Percentiles rank a stretch among this genome's conserved stretches.
These are phyloP conservation scores for Dasyprocta punctata DNA, from an alignment of 2,113 vertebrate genomes.

Conservation along the genomic window DNA sequence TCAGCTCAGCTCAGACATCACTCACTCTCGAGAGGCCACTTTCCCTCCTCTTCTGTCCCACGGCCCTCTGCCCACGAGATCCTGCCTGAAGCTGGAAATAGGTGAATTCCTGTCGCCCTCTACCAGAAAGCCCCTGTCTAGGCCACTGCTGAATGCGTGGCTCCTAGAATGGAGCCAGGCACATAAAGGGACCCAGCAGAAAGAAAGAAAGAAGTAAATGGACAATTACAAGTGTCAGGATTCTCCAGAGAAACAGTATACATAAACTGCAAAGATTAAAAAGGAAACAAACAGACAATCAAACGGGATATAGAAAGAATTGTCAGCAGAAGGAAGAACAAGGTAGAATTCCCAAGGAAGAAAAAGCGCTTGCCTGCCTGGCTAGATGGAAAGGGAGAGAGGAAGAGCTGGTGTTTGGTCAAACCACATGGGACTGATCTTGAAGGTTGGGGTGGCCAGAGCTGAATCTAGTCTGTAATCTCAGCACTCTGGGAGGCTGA, in stretches of 20 bases:
- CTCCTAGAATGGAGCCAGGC: neutral
- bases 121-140: neutral
- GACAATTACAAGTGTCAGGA: neutral
- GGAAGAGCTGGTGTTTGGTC: neutral
- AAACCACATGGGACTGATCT: neutral
- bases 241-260: neutral
- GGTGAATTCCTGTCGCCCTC: neutral
- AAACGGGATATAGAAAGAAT: neutral
- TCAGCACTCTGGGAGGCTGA: neutral
- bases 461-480: neutral
- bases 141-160: neutral
- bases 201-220: neutral
- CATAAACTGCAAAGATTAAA: neutral
- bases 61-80: too few relatives aligned
- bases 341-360: too few relatives aligned
- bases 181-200: neutral
- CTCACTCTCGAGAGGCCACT: too few relatives aligned
- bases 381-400: neutral
- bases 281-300: neutral
- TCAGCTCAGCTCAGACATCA: too few relatives aligned
- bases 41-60: too few relatives aligned
- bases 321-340: neutral
- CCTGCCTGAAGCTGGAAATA: too few relatives aligned
- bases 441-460: neutral
- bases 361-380: neutral